phyloP scores from a whole-genome alignment of 1,140 invertebrate genomes.

The Drosophila ficusphila region DNA sequence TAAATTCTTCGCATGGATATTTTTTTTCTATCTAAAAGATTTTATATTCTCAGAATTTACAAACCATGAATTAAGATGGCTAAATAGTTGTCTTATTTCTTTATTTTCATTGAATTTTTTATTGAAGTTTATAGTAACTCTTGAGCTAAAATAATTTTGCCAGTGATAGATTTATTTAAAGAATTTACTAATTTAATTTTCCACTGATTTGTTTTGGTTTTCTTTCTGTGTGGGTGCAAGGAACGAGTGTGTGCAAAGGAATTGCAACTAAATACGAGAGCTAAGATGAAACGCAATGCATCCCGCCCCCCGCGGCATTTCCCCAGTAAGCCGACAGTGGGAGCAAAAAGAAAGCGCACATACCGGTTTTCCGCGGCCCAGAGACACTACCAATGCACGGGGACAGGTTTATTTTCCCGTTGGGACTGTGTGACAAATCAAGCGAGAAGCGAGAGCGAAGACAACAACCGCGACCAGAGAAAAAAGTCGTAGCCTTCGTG shows the following conservation, averaged over 20 bases:
- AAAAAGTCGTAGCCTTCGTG: slow-evolving; percentile 16
- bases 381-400: slow-evolving; percentile 34
- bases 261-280: slow-evolving; percentile 76
- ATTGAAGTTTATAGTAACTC: neutral
- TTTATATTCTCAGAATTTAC: too few relatives aligned
- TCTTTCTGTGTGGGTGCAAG: neutral
- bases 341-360: slow-evolving; percentile 74
- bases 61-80: too few relatives aligned
- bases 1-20: too few relatives aligned
- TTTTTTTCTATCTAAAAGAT: too few relatives aligned
- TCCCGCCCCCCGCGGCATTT: neutral
- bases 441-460: slow-evolving; percentile 65
- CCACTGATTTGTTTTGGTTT: neutral
- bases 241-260: slow-evolving; percentile 35
- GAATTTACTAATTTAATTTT: too few relatives aligned
- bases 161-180: too few relatives aligned
- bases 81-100: too few relatives aligned
- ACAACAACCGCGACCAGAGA: slow-evolving; percentile 29
- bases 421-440: slow-evolving; percentile 80
- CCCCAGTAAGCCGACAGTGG: slow-evolving; percentile 24
- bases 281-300: slow-evolving; percentile 69
- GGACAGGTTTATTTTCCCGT: slow-evolving; percentile 79
- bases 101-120: too few relatives aligned
- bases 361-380: slow-evolving; percentile 72
- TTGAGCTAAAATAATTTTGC: too few relatives aligned